Evolutionary conservation across 2,888 invertebrate genomes (phyloP).

Genomic region (Furcula furcula): DNA sequence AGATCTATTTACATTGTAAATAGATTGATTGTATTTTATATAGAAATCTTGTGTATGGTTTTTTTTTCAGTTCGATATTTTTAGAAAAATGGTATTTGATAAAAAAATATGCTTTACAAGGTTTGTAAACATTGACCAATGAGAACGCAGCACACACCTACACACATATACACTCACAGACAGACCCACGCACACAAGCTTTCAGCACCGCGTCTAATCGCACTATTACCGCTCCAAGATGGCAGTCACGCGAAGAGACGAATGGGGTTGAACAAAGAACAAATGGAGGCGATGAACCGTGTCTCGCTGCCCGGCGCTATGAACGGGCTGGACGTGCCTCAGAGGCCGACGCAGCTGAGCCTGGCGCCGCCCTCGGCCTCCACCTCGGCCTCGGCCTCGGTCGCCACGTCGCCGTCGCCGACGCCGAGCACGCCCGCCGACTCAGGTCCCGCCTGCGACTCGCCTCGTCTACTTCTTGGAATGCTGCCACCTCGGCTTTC

Average conservation of each 20-base stretch:
- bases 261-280: constrained; percentile 81
- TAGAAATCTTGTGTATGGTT: too few relatives aligned
- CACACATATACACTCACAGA: constrained; percentile 13
- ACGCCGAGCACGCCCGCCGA: constrained; percentile 80
- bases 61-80: too few relatives aligned
- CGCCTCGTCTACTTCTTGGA: constrained; percentile 43
- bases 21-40: too few relatives aligned
- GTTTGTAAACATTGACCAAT: constrained; percentile 11
- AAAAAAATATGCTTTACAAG: background rate
- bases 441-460: constrained; percentile 73
- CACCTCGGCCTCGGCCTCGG: constrained; percentile 47
- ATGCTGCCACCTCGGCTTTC: constrained; percentile 47
- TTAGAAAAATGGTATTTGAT: too few relatives aligned
- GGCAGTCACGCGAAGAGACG: constrained; percentile 82
- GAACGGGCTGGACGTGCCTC: constrained; percentile 40
- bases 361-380: constrained; percentile 54
- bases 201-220: constrained; percentile 64
- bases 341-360: constrained; percentile 73
- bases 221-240: constrained; percentile 76
- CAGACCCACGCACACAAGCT: constrained; percentile 40
- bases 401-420: constrained; percentile 76
- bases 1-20: constrained; percentile 2
- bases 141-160: constrained; percentile 17
- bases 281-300: constrained; percentile 79
- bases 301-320: constrained; percentile 66